phyloP scores from a whole-genome alignment of 2,113 vertebrate genomes.

The Irena cyanogastra region DNA sequence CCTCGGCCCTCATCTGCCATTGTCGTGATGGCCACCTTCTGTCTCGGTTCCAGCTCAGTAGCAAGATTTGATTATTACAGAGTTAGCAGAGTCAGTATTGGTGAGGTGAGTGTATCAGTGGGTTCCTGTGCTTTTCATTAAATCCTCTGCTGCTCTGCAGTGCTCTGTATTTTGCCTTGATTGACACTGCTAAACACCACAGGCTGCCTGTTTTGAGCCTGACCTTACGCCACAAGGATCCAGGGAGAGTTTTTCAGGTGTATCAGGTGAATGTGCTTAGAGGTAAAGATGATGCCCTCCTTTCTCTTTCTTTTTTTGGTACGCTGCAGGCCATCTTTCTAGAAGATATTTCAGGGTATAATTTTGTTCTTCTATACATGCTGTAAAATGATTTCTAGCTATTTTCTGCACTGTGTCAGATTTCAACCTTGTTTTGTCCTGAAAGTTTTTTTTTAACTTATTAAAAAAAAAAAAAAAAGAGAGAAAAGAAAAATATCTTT shows the following conservation, averaged over 20 bases:
- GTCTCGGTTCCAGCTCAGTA: not conserved
- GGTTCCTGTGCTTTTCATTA: not conserved
- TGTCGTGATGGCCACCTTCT: not conserved
- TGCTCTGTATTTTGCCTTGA: not conserved
- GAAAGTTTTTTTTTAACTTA: not conserved
- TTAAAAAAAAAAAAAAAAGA: not conserved
- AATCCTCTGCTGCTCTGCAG: not conserved
- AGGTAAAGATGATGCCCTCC: not conserved
- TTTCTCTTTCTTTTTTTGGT: not conserved
- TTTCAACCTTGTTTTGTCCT: not conserved
- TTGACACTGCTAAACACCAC: not conserved
- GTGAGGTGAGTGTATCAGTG: not conserved
- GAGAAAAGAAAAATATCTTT: not conserved
- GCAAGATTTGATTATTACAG: not conserved
- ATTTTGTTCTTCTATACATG: not conserved
- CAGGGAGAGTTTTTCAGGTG: not conserved
- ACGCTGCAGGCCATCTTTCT: not conserved
- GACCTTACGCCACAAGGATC: not conserved
- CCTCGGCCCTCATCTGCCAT: fast-evolving
- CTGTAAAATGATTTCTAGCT: not conserved
- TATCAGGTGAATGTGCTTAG: not conserved
- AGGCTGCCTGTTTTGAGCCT: not conserved
- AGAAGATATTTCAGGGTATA: not conserved
- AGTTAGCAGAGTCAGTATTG: not conserved
- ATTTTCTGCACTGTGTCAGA: not conserved